Evolutionary conservation across 1,140 invertebrate species (phyloP), one percentile per base, ranked within the genome.

Genomic region (Diprion similis): DNA sequence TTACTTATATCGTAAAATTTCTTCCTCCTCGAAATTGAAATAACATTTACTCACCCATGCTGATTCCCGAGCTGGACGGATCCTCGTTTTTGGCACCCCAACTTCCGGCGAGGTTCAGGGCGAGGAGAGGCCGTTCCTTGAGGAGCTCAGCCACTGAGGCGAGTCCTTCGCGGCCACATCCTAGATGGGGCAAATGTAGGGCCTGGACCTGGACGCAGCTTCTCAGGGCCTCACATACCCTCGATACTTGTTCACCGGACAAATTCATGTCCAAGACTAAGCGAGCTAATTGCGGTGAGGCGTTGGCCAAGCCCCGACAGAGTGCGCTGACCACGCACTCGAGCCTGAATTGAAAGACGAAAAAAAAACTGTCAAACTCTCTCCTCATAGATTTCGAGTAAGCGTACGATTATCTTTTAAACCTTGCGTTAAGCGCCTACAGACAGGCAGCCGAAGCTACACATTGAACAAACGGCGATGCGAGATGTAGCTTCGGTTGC

Each of bases 171-270:
- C 87, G 83, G 24, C 90, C 90, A 76, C 90, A 91, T 19, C 90
- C 86, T 69, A 91, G 83, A 82, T 91, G 90, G 46, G 90, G 90
- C 73, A 91, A 84, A 75, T 90, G 90, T 65, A 91, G 79, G 37
- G 89, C 86, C 66, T 89, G 85, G 37, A 91, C 84, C 77, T 89
- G 87, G 68, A 84, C 79, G 73, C 87, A 89, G 77, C 83, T 79
- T 69, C 87, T 84, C n/a, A 90, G 83, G 10, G 87, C 84, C 2
- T 79, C 80, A 77, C 88, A 90, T 46, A 91, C 81, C 73, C 89
- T 86, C 46, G 86, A 83, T 48, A 91, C 84, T 83, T 91, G 90
- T 66, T 85, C 81, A 15, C 89, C 87, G 48, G 88, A 86, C 74
- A 90, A 82, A 80, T 89, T 89, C 81, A 90, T 85, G 81, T 91